Conservation (phyloP, 2,113 vertebrate genomes). For the Meleagris gallopavo region DNA sequence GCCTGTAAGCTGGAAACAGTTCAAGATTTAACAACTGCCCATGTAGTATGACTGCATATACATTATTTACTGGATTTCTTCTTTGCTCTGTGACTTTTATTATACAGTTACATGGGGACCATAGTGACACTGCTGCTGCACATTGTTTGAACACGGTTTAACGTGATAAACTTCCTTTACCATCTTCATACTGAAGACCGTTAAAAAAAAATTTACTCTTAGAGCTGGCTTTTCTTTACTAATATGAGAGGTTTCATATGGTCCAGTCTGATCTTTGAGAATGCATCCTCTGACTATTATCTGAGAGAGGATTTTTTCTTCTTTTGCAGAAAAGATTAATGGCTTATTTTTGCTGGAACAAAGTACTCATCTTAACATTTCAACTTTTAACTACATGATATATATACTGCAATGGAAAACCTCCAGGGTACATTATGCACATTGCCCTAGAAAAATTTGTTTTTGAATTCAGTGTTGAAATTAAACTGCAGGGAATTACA, state of each 20-base stretch:
- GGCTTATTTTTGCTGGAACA: not conserved
- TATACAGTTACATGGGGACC: not conserved
- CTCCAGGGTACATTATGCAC: not conserved
- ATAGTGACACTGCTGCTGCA: slow-evolving; percentile 11
- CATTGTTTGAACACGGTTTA: not conserved
- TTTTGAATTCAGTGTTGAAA: slow-evolving; percentile 15
- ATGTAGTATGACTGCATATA: not conserved
- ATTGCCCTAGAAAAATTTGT: slow-evolving; percentile 25
- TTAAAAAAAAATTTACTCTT: slow-evolving; percentile 45
- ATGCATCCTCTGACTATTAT: not conserved
- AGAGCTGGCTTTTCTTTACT: not conserved
- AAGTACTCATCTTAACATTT: not conserved
- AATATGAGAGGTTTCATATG: not conserved
- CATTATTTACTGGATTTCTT: not conserved
- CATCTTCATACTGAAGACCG: slow-evolving; percentile 23
- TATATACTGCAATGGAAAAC: not conserved
- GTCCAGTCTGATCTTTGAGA: not conserved
- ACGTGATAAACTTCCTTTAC: not conserved
- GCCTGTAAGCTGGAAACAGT: slow-evolving; percentile 83
- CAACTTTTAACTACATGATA: not conserved
- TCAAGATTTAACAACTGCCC: not conserved
- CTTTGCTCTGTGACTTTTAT: slow-evolving; percentile 25
- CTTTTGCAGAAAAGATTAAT: not conserved
- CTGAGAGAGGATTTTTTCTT: not conserved
- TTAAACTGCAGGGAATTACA: not conserved